Conservation (phyloP, 2,797 vertebrate species). For the Thripadectes ignobilis region DNA sequence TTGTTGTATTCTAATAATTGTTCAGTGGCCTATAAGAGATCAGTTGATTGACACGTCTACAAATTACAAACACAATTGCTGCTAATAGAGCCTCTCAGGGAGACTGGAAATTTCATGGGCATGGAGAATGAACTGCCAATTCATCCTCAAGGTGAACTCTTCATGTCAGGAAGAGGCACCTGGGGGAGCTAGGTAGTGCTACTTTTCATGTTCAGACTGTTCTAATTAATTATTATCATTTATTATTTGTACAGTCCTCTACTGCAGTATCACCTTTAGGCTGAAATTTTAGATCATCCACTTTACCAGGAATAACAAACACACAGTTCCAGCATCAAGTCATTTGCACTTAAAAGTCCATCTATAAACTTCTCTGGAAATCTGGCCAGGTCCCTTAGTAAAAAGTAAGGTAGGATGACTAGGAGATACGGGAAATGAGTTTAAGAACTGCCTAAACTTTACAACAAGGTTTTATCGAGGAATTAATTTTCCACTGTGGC, state of each 20-base stretch:
- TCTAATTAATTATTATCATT: slow-evolving; percentile 60
- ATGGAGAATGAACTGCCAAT: slow-evolving; percentile 46
- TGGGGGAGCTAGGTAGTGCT: slow-evolving; percentile 2
- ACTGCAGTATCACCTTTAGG: slow-evolving; percentile 10
- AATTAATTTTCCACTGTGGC: not conserved
- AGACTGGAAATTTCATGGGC: slow-evolving; percentile 30
- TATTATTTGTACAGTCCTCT: slow-evolving; percentile 21
- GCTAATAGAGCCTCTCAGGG: slow-evolving; percentile 53
- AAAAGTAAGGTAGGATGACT: not conserved
- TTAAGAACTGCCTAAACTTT: not conserved
- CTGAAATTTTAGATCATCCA: slow-evolving; percentile 24
- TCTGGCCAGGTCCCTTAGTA: not conserved
- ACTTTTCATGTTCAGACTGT: slow-evolving; percentile 31
- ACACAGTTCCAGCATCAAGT: not conserved
- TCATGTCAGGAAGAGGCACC: slow-evolving; percentile 12
- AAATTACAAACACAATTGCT: slow-evolving; percentile 58
- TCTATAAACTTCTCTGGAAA: not conserved
- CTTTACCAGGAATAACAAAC: not conserved
- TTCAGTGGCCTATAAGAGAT: slow-evolving; percentile 59
- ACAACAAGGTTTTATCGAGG: not conserved
- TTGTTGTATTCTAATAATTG: slow-evolving; percentile 56
- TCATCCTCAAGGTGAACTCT: slow-evolving; percentile 59
- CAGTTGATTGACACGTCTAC: slow-evolving; percentile 56
- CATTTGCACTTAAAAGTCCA: not conserved
- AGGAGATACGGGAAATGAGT: not conserved